These are phyloP conservation scores for Azemiops feae DNA, from an alignment of 2,113 vertebrate genomes.

Conservation along the genomic window DNA sequence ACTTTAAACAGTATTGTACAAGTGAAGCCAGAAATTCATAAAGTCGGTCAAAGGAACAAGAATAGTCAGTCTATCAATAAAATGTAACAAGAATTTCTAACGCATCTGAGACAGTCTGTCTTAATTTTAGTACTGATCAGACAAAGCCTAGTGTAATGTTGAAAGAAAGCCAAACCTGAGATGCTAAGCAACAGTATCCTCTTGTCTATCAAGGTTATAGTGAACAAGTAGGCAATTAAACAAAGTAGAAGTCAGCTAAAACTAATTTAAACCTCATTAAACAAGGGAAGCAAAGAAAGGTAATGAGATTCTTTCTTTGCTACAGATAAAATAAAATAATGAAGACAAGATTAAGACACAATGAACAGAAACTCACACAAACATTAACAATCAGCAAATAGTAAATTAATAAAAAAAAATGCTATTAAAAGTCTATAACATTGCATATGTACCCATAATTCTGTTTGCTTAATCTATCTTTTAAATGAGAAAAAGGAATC, in stretches of 20 bases:
- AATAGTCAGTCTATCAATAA: not conserved
- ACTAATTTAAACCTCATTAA: constrained; percentile 27
- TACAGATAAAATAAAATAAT: not conserved
- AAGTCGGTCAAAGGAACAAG: not conserved
- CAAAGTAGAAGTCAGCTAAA: constrained; percentile 18
- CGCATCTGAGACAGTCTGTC: not conserved
- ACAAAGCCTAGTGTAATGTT: not conserved
- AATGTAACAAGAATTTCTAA: not conserved
- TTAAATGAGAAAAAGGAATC: not conserved
- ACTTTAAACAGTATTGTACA: not conserved
- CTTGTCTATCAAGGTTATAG: constrained; percentile 10
- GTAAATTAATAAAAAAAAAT: not conserved
- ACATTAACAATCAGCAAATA: not conserved
- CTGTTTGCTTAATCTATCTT: not conserved
- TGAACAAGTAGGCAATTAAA: constrained; percentile 23
- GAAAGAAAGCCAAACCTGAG: not conserved
- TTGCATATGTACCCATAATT: not conserved
- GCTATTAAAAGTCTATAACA: not conserved
- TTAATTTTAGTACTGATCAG: not conserved
- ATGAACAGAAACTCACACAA: not conserved
- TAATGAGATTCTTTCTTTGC: constrained; percentile 1
- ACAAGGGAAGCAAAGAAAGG: constrained; percentile 14
- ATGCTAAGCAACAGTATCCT: constrained; percentile 15
- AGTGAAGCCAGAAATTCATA: not conserved
- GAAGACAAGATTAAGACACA: constrained; percentile 1